A percentile compares a stretch with the other conserved stretches of the same genome.
Evolutionary conservation across 2,797 vertebrate species (phyloP).

Genomic region (Sebastes hubbsi): DNA sequence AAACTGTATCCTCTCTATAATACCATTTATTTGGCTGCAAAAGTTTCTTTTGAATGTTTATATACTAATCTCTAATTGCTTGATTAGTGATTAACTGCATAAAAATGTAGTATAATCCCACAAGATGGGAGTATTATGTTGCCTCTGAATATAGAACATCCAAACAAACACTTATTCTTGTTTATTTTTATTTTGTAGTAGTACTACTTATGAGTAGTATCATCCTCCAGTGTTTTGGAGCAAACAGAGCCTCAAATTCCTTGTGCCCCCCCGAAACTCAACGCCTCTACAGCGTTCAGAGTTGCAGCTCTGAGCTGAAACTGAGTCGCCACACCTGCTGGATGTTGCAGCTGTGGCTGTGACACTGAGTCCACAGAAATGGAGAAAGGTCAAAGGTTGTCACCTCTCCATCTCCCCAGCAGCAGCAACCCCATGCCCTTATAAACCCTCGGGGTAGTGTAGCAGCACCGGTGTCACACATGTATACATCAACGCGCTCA

Average conservation of each 20-base stretch:
- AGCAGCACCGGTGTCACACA: conserved; percentile 35
- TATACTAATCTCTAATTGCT: background rate
- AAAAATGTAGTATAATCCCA: background rate
- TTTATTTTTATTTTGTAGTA: conserved; percentile 2
- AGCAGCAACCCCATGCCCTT: background rate
- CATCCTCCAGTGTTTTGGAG: background rate
- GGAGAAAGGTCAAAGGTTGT: conserved; percentile 70
- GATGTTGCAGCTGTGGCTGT: conserved; percentile 73
- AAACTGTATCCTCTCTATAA: background rate
- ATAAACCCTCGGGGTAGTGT: conserved; percentile 32
- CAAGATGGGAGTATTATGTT: background rate
- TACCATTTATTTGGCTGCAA: background rate
- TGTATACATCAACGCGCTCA: conserved; percentile 10
- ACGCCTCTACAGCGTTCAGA: conserved; percentile 15
- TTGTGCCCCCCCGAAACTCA: background rate
- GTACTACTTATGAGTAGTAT: background rate
- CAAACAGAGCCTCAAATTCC: background rate
- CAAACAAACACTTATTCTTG: background rate
- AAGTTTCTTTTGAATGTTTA: background rate
- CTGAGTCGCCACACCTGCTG: conserved; percentile 77
- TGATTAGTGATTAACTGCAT: background rate
- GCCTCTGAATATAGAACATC: background rate
- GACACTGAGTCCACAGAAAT: conserved; percentile 73
- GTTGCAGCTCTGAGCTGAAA: conserved; percentile 66
- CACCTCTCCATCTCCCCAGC: conserved; percentile 45